Evolutionary conservation across 2,113 vertebrate species (phyloP).

Genomic region (Perognathus longimembris): DNA sequence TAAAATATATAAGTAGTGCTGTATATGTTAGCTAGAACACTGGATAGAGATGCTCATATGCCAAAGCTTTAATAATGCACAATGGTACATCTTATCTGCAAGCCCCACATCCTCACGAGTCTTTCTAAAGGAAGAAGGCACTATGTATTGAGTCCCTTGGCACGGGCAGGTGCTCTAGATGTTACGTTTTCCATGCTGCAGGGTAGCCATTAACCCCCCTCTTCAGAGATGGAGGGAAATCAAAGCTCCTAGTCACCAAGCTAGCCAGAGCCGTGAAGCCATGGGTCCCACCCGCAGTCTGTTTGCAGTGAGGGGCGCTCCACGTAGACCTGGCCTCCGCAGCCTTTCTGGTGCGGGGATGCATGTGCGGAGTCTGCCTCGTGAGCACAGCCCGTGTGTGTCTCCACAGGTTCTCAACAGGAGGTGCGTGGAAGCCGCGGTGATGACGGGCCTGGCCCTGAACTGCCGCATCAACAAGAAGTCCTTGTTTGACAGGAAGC

Average conservation of each 20-base stretch:
- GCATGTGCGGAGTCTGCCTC: slow-evolving; percentile 60
- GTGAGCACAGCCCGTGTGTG: slow-evolving; percentile 79
- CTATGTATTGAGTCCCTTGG: not conserved
- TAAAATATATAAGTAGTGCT: not conserved
- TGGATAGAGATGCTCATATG: not conserved
- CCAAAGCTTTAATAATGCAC: not conserved
- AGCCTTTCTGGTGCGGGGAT: slow-evolving; percentile 17
- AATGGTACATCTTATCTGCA: not conserved
- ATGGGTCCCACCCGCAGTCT: no score
- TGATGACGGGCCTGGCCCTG: slow-evolving; percentile 96
- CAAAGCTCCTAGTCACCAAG: not conserved
- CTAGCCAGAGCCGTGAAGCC: not conserved
- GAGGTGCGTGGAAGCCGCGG: slow-evolving; percentile 96
- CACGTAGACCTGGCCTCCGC: not conserved
- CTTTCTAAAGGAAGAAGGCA: not conserved
- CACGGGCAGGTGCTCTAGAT: not conserved
- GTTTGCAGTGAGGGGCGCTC: not conserved
- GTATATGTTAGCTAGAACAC: not conserved
- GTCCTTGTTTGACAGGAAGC: slow-evolving; percentile 98
- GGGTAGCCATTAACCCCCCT: no score
- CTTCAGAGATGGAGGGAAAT: not conserved
- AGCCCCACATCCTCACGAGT: not conserved
- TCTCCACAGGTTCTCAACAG: slow-evolving; percentile 94
- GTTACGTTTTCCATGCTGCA: not conserved
- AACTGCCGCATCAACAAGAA: slow-evolving; percentile 96